phyloP scores from a whole-genome alignment of 2,888 invertebrate species.

The Serrognathus titanus region DNA sequence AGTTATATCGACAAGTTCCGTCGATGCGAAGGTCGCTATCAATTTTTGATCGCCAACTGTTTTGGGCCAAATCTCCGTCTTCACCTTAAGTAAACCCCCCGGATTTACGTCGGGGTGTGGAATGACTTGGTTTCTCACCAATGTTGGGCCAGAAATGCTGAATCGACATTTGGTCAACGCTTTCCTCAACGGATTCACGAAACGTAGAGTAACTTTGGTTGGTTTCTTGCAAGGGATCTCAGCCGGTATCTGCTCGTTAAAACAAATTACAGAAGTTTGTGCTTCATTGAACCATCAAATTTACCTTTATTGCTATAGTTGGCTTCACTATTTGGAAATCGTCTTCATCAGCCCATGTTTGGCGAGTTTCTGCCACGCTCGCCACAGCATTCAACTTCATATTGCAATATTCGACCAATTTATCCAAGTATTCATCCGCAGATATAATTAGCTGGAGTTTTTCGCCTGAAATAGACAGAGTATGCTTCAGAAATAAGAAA shows the following conservation, averaged over 20 bases:
- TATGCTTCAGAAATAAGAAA: no score
- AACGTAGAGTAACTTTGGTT: conserved; percentile 56
- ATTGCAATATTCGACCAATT: conserved; percentile 75
- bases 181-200: conserved; percentile 67
- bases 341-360: conserved; percentile 80
- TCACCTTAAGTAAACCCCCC: conserved; percentile 52
- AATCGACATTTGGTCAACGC: conserved; percentile 65
- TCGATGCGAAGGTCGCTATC: conserved; percentile 68
- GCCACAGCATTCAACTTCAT: conserved; percentile 77
- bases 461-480: conserved; percentile 49
- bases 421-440: conserved; percentile 71
- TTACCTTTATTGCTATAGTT: conserved; percentile 64
- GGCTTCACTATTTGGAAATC: conserved; percentile 78
- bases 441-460: conserved; percentile 55
- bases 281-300: neutral
- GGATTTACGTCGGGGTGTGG: conserved; percentile 57
- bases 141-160: conserved; percentile 66
- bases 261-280: neutral
- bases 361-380: conserved; percentile 75
- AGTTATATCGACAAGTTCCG: conserved; percentile 65
- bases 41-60: conserved; percentile 62
- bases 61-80: conserved; percentile 61
- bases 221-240: conserved; percentile 58
- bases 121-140: conserved; percentile 58
- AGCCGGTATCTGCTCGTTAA: conserved; percentile 55